Conservation (phyloP, 2,113 vertebrate genomes). For the Callospermophilus lateralis region DNA sequence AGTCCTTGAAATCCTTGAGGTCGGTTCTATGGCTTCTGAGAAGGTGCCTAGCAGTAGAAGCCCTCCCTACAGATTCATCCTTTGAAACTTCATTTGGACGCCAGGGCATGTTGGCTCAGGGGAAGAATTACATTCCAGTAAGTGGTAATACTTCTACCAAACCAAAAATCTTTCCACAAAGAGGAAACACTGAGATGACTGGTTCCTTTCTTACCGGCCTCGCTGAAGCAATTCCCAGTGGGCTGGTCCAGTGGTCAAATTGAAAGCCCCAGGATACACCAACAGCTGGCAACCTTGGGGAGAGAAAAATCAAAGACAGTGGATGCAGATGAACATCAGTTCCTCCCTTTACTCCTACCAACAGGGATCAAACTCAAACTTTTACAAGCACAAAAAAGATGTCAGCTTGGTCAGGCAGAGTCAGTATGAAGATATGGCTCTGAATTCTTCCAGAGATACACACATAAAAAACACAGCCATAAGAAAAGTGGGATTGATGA, state of each 20-base stretch:
- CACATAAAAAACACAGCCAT: not conserved
- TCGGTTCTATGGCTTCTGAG: not conserved
- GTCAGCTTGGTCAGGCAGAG: not conserved
- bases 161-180: not conserved
- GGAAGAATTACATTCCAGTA: not conserved
- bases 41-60: not conserved
- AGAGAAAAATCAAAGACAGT: not conserved
- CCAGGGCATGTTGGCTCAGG: too few relatives aligned
- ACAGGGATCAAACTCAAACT: not conserved
- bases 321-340: not conserved
- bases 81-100: not conserved
- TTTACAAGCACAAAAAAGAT: not conserved
- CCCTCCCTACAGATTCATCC: not conserved
- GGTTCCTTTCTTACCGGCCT: slow-evolving; percentile 89
- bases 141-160: not conserved
- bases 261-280: slow-evolving; percentile 98
- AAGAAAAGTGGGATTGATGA: not conserved
- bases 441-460: not conserved
- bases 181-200: not conserved
- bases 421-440: not conserved
- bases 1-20: not conserved
- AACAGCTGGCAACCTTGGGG: slow-evolving; percentile 95
- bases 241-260: slow-evolving; percentile 97
- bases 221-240: slow-evolving; percentile 98
- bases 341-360: not conserved